Evolutionary conservation across 2,888 invertebrate genomes (phyloP).

Genomic region (Meiosimyza platycephala): DNA sequence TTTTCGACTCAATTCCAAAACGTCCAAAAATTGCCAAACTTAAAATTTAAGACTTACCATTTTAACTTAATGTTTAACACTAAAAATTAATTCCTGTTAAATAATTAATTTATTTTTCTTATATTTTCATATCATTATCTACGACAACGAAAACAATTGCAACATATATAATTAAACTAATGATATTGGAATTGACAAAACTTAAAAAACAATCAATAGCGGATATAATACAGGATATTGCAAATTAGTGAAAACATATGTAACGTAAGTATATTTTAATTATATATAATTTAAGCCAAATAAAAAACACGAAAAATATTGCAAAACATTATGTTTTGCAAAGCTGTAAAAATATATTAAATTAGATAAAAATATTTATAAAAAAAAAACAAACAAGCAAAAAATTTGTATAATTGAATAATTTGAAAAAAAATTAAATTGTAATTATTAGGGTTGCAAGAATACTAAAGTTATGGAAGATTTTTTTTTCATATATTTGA

Average conservation of each 20-base stretch:
- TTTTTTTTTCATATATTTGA: too few species aligned
- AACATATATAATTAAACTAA: not conserved
- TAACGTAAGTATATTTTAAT: slow-evolving; percentile 14
- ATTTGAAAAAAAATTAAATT: slow-evolving; percentile 17
- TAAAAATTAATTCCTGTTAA: too few species aligned
- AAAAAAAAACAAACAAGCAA: not conserved
- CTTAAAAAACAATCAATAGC: slow-evolving; percentile 43
- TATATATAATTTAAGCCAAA: slow-evolving; percentile 13
- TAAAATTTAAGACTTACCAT: too few species aligned
- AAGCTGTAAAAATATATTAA: slow-evolving; percentile 10
- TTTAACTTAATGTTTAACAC: too few species aligned
- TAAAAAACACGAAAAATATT: not conserved
- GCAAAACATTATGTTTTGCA: not conserved
- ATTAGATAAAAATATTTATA: not conserved
- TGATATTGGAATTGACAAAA: not conserved
- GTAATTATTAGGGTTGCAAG: slow-evolving; percentile 21
- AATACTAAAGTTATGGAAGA: too few species aligned
- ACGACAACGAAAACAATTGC: too few species aligned
- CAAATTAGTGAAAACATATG: slow-evolving; percentile 50
- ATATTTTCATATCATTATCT: too few species aligned
- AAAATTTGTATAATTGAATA: slow-evolving; percentile 11
- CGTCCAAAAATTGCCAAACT: too few species aligned
- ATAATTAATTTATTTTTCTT: too few species aligned
- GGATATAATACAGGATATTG: slow-evolving; percentile 62
- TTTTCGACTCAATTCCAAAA: too few species aligned